Conservation (phyloP, 2,797 vertebrate genomes). For the Gila robusta region DNA sequence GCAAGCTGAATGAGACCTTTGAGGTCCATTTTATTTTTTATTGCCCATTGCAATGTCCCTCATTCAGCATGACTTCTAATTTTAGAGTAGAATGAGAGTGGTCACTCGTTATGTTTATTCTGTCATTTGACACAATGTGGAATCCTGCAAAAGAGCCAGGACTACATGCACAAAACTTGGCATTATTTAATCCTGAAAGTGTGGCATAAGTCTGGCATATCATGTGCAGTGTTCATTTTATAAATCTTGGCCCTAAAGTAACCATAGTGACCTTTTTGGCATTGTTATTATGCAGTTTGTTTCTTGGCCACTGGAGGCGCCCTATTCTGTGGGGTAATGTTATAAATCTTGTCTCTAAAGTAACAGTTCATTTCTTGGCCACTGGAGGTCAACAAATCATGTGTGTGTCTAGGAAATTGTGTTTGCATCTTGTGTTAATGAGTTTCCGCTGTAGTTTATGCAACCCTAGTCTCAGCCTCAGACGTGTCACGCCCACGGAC, state of each 20-base stretch:
- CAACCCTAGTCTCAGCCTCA: background rate
- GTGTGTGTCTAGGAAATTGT: background rate
- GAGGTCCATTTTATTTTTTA: conserved; percentile 46
- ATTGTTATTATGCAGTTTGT: background rate
- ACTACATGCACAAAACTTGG: background rate
- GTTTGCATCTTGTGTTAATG: background rate
- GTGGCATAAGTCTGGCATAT: background rate
- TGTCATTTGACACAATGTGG: conserved; percentile 14
- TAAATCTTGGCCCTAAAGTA: background rate
- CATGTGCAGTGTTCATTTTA: background rate
- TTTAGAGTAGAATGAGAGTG: conserved; percentile 3
- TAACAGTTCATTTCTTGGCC: background rate
- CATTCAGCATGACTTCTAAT: conserved; percentile 34
- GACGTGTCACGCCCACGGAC: too few relatives aligned
- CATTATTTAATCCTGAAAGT: background rate
- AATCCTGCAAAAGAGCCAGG: background rate
- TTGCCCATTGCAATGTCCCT: conserved; percentile 24
- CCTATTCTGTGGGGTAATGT: background rate
- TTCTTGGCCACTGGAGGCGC: background rate
- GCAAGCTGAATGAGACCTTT: conserved; percentile 20
- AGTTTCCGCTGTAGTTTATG: background rate
- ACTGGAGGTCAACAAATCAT: background rate
- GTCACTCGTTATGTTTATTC: conserved; percentile 14
- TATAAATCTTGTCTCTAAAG: background rate
- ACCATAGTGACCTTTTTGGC: background rate